Evolutionary conservation across 2,113 vertebrate genomes (phyloP).

Genomic region (Sylvilagus bachmani): DNA sequence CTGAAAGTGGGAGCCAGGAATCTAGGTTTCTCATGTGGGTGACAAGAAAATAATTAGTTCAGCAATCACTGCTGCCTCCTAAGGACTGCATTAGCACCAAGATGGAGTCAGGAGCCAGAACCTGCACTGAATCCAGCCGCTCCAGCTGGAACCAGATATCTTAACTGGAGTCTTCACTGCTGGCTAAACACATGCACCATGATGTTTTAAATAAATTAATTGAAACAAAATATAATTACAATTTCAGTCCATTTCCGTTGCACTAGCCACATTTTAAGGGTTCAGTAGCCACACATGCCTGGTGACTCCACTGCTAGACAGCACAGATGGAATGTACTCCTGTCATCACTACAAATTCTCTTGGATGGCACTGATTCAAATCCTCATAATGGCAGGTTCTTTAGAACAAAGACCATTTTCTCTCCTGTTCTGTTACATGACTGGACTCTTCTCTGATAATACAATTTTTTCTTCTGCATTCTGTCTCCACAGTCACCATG

Average conservation of each 20-base stretch:
- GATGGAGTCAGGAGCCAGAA: too few relatives aligned
- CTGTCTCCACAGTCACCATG: background rate
- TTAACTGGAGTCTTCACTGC: too few relatives aligned
- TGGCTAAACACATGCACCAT: too few relatives aligned
- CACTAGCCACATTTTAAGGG: background rate
- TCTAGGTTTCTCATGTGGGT: too few relatives aligned
- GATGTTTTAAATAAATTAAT: background rate
- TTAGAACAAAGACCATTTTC: background rate
- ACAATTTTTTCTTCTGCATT: background rate
- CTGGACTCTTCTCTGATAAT: background rate
- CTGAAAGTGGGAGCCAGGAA: too few relatives aligned
- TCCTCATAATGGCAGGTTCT: background rate
- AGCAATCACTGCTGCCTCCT: too few relatives aligned
- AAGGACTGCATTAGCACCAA: too few relatives aligned
- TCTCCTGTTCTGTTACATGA: background rate
- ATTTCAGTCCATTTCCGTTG: background rate
- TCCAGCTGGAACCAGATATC: too few relatives aligned
- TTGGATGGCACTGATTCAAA: fast-evolving
- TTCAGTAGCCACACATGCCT: background rate
- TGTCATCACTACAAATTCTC: too few relatives aligned
- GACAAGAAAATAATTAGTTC: too few relatives aligned
- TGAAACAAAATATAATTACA: background rate
- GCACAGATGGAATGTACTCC: background rate
- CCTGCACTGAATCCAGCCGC: too few relatives aligned
- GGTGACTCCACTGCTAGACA: background rate